These are phyloP conservation scores for Ladona fulva DNA, from an alignment of 1,140 invertebrate genomes.

Conservation along the genomic window DNA sequence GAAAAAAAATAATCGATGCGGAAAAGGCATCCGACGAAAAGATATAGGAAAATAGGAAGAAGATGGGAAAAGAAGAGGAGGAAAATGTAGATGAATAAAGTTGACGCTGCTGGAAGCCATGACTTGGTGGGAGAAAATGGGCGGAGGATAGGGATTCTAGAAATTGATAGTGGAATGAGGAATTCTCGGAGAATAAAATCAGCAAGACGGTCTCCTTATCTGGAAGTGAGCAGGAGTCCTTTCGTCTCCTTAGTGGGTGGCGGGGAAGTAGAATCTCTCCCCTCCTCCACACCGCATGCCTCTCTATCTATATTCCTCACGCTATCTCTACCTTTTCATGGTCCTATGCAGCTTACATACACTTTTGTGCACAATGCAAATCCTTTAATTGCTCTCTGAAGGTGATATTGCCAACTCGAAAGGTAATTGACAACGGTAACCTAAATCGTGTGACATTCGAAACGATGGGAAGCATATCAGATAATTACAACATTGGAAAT, in stretches of 20 bases:
- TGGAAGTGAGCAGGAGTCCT: not conserved
- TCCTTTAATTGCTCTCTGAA: too few species aligned
- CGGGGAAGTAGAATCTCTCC: not conserved
- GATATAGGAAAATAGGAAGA: not conserved
- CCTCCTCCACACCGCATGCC: not conserved
- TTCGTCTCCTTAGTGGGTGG: not conserved
- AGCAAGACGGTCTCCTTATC: not conserved
- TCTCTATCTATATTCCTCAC: not conserved
- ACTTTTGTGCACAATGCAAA: too few species aligned
- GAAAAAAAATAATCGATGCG: too few species aligned
- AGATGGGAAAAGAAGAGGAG: not conserved
- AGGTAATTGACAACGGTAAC: too few species aligned
- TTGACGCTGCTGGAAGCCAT: not conserved
- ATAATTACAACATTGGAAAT: too few species aligned
- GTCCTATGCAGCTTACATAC: too few species aligned
- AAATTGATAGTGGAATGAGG: slow-evolving; percentile 9
- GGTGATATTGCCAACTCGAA: too few species aligned
- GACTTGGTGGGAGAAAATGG: not conserved
- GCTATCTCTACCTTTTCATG: not conserved
- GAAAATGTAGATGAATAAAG: not conserved
- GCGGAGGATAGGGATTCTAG: not conserved
- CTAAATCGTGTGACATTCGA: too few species aligned
- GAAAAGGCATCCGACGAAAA: not conserved
- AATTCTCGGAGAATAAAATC: slow-evolving; percentile 10
- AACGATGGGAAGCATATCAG: too few species aligned